These are phyloP conservation scores for Seira ritae DNA, from an alignment of 2,888 invertebrate genomes.

Conservation along the genomic window DNA sequence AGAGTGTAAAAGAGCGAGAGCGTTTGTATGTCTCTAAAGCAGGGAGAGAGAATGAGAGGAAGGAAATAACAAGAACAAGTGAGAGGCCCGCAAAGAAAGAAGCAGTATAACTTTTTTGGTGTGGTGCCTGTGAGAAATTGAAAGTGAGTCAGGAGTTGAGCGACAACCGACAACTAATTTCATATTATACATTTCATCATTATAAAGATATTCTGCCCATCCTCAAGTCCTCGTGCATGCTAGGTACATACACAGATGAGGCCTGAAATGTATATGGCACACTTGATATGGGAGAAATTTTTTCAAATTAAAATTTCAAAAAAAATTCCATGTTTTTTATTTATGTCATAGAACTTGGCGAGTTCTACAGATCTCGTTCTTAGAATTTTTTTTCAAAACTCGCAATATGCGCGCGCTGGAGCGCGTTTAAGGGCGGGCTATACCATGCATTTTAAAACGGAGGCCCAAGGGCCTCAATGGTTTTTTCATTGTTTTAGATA, in stretches of 20 bases:
- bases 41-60: conserved; percentile 13
- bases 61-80: conserved; percentile 23
- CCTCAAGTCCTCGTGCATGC: neutral
- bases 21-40: neutral
- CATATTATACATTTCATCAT: conserved; percentile 33
- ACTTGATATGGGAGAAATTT: too few species aligned
- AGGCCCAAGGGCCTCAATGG: too few species aligned
- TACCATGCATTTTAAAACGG: too few species aligned
- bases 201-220: conserved; percentile 1
- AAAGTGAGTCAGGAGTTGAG: conserved; percentile 37
- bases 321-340: too few species aligned
- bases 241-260: too few species aligned
- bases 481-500: too few species aligned
- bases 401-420: too few species aligned
- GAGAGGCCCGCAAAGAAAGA: neutral
- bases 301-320: too few species aligned
- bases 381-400: too few species aligned
- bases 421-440: too few species aligned
- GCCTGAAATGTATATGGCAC: neutral
- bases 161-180: conserved; percentile 46
- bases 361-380: too few species aligned
- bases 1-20: neutral
- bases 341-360: too few species aligned
- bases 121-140: conserved; percentile 39
- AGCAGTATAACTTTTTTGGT: conserved; percentile 5